A percentile compares a stretch with the other conserved stretches of the same genome.
phyloP scores from a whole-genome alignment of 2,797 vertebrate species.

The Potorous gilbertii region DNA sequence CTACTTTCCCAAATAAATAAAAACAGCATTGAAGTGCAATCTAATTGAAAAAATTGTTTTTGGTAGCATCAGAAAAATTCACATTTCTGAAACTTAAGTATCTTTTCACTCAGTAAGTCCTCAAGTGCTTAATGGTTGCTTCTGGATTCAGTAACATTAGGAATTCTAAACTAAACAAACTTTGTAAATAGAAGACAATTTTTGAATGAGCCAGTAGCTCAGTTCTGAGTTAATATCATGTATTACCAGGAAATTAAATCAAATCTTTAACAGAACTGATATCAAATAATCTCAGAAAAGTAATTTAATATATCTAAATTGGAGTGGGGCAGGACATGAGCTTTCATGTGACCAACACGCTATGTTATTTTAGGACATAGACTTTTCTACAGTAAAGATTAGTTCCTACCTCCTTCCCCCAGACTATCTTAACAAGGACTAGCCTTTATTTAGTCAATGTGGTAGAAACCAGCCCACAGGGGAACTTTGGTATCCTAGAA shows the following conservation, averaged over 20 bases:
- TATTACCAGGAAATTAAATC: slow-evolving; percentile 46
- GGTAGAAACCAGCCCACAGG: slow-evolving; percentile 16
- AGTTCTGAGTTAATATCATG: slow-evolving; percentile 8
- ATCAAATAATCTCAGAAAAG: not conserved
- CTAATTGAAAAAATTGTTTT: not conserved
- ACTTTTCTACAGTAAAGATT: not conserved
- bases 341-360: not conserved
- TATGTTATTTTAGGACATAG: not conserved
- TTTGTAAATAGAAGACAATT: slow-evolving; percentile 3
- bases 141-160: not conserved
- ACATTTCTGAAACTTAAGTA: slow-evolving; percentile 29
- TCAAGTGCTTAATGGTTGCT: slow-evolving; percentile 3
- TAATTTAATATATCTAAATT: not conserved
- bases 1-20: not conserved
- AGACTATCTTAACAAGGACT: not conserved
- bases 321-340: slow-evolving; percentile 11
- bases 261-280: not conserved
- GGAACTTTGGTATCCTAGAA: not conserved
- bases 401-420: not conserved
- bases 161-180: not conserved
- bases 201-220: not conserved
- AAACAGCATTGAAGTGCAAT: not conserved
- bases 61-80: not conserved
- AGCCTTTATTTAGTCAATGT: not conserved
- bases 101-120: not conserved